phyloP scores from a whole-genome alignment of 2,797 vertebrate species.

The Falco peregrinus region DNA sequence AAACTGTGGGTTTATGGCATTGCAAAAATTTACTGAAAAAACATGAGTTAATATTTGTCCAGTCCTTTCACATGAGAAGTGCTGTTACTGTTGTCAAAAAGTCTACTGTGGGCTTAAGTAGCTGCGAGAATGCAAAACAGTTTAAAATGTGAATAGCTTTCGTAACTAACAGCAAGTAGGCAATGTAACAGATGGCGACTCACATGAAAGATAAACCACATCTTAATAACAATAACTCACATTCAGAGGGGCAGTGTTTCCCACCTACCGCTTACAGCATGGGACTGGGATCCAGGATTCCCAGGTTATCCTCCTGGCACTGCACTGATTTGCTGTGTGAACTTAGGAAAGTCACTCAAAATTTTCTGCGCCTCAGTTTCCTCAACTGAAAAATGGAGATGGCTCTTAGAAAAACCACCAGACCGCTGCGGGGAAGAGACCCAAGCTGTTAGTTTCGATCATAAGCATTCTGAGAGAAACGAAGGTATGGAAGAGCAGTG shows the following conservation, averaged over 20 bases:
- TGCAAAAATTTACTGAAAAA: conserved; percentile 67
- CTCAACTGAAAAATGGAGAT: background rate
- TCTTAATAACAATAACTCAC: conserved; percentile 57
- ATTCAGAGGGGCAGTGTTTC: conserved; percentile 5
- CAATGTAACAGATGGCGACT: conserved; percentile 54
- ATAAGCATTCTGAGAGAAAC: background rate
- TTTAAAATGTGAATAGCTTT: conserved; percentile 65
- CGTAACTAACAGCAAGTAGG: conserved; percentile 54
- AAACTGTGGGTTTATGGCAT: conserved; percentile 61
- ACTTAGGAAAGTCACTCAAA: conserved; percentile 13
- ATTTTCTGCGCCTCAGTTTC: conserved; percentile 29
- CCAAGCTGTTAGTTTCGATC: background rate
- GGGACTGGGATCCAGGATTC: background rate
- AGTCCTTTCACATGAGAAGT: conserved; percentile 46
- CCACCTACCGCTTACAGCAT: background rate
- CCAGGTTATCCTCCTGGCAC: conserved; percentile 13
- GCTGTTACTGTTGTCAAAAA: conserved; percentile 58
- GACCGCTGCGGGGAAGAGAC: background rate
- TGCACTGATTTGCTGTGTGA: background rate
- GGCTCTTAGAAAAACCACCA: background rate
- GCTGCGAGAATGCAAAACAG: conserved; percentile 56
- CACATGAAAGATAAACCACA: conserved; percentile 46
- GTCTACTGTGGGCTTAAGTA: conserved; percentile 53
- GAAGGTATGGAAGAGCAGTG: background rate
- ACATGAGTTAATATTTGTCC: conserved; percentile 61